Evolutionary conservation across 2,113 vertebrate species (phyloP).

Genomic region (Brachypteracias leptosomus): DNA sequence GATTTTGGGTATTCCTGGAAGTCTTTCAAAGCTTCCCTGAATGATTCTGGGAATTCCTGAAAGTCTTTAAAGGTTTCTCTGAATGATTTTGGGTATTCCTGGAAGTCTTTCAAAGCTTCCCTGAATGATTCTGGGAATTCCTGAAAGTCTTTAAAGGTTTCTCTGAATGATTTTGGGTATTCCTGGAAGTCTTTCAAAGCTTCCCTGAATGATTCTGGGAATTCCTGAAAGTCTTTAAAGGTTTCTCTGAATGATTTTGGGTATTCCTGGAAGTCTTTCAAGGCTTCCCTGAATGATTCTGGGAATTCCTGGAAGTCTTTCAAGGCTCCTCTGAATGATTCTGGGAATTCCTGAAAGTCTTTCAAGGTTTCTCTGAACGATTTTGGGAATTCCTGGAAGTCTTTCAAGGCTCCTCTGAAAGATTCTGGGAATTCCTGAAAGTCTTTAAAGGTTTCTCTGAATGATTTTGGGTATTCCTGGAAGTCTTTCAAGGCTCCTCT

Average conservation of each 20-base stretch:
- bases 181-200: no score
- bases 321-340: not conserved
- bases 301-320: not conserved
- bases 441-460: no score
- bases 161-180: not conserved
- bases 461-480: not conserved
- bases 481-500: no score
- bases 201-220: not conserved
- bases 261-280: not conserved
- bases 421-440: not conserved
- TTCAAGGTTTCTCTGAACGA: not conserved
- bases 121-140: not conserved
- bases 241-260: not conserved
- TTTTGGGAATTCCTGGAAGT: not conserved
- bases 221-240: not conserved
- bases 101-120: no score
- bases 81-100: not conserved
- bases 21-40: no score
- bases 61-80: no score
- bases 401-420: not conserved
- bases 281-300: not conserved
- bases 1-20: not conserved
- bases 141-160: no score
- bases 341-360: not conserved
- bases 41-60: not conserved